Evolutionary conservation across 1,140 invertebrate species (phyloP).

Genomic region (Dreissena polymorpha): DNA sequence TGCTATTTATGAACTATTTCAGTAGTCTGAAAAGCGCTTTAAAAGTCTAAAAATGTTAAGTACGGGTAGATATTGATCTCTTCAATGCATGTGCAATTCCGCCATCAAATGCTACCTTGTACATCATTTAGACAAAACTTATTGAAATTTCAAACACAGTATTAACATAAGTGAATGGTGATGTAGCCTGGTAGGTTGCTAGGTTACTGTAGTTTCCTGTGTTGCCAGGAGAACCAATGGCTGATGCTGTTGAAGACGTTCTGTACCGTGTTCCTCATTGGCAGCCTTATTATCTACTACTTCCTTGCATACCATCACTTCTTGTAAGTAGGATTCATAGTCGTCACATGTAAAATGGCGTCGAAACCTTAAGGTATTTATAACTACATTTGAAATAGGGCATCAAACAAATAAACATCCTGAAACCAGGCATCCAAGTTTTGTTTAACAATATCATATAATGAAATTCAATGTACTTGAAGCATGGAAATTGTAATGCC

Average conservation of each 20-base stretch:
- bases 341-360: too few relatives aligned
- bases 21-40: not conserved
- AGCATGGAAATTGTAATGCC: too few relatives aligned
- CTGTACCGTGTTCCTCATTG: constrained; percentile 41
- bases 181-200: too few relatives aligned
- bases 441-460: too few relatives aligned
- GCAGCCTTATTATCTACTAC: constrained; percentile 46
- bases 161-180: too few relatives aligned
- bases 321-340: constrained; percentile 35
- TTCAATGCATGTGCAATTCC: too few relatives aligned
- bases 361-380: not conserved
- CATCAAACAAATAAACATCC: not conserved
- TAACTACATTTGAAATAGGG: not conserved
- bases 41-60: not conserved
- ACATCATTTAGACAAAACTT: too few relatives aligned
- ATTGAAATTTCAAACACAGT: not conserved
- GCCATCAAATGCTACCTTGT: too few relatives aligned
- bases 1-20: not conserved
- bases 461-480: too few relatives aligned
- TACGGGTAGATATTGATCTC: too few relatives aligned
- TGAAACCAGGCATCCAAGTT: not conserved
- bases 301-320: constrained; percentile 52
- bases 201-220: too few relatives aligned
- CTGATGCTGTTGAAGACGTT: constrained; percentile 50
- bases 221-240: constrained; percentile 42